Evolutionary conservation across 2,113 vertebrate genomes (phyloP).

Genomic region (Sus scrofa): DNA sequence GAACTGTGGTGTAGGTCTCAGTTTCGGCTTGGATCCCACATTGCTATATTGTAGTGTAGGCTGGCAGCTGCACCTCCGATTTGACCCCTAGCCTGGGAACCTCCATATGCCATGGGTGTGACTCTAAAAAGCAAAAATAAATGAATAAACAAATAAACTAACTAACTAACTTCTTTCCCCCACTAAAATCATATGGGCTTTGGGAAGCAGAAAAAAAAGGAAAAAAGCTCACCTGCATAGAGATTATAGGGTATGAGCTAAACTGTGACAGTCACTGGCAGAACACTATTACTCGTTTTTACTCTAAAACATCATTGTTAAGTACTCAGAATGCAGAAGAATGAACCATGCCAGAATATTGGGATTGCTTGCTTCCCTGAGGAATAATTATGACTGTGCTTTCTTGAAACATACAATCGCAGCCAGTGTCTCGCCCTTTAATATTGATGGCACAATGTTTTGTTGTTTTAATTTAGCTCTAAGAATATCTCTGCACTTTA

Average conservation of each 20-base stretch:
- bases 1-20: too few relatives aligned
- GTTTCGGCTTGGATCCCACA: too few relatives aligned
- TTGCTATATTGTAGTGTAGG: too few relatives aligned
- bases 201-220: not conserved
- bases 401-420: not conserved
- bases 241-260: not conserved
- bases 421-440: constrained; percentile 63
- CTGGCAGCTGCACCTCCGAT: too few relatives aligned
- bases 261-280: constrained; percentile 51
- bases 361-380: constrained; percentile 21
- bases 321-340: not conserved
- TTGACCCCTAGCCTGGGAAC: too few relatives aligned
- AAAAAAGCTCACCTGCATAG: not conserved
- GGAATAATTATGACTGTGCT: constrained; percentile 7
- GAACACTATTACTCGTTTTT: constrained; percentile 70
- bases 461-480: constrained; percentile 73
- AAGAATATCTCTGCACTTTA: constrained; percentile 68
- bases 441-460: constrained; percentile 26
- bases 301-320: constrained; percentile 54
- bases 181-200: constrained; percentile 37
- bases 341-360: not conserved
- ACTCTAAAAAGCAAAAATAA: too few relatives aligned
- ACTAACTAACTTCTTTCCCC: not conserved
- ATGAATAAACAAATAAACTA: too few relatives aligned
- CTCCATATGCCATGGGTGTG: too few relatives aligned